phyloP scores from a whole-genome alignment of 2,888 invertebrate species.

The Steinernema carpocapsae region DNA sequence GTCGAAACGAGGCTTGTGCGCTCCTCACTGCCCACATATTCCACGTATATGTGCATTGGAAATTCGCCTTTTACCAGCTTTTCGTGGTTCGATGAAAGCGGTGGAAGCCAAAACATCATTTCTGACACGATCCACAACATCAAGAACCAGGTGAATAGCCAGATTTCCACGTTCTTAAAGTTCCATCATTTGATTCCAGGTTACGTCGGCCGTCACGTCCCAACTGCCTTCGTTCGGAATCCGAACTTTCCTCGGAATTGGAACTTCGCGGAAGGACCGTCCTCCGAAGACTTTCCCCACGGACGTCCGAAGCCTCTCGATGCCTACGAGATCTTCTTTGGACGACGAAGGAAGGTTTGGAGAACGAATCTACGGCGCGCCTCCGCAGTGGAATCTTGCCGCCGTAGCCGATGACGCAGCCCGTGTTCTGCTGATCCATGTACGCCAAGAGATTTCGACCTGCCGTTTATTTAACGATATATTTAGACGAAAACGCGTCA shows the following conservation, averaged over 20 bases:
- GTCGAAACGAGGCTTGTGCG: constrained; percentile 49
- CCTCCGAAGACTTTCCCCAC: constrained; percentile 46
- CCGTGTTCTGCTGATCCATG: constrained; percentile 84
- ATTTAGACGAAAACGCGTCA: constrained; percentile 75
- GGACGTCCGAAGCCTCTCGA: constrained; percentile 37
- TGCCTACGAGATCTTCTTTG: constrained; percentile 33
- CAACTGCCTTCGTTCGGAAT: constrained; percentile 61
- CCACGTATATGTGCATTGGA: constrained; percentile 54
- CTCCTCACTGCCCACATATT: constrained; percentile 52
- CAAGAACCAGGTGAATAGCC: constrained; percentile 25
- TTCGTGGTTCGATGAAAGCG: constrained; percentile 45
- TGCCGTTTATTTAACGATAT: background rate
- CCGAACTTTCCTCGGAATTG: constrained; percentile 62
- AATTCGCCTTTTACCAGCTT: constrained; percentile 53
- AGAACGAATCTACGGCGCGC: constrained; percentile 47
- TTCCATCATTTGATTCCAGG: background rate
- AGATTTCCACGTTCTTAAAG: background rate
- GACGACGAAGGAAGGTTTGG: constrained; percentile 41
- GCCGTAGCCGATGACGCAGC: constrained; percentile 81
- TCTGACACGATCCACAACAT: constrained; percentile 35
- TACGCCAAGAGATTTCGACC: constrained; percentile 66
- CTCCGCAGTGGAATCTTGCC: constrained; percentile 48
- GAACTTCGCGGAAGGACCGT: constrained; percentile 47
- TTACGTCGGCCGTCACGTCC: constrained; percentile 39
- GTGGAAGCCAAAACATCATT: background rate